These are phyloP conservation scores for Podilymbus podiceps DNA, from an alignment of 2,113 vertebrate species.

Conservation along the genomic window DNA sequence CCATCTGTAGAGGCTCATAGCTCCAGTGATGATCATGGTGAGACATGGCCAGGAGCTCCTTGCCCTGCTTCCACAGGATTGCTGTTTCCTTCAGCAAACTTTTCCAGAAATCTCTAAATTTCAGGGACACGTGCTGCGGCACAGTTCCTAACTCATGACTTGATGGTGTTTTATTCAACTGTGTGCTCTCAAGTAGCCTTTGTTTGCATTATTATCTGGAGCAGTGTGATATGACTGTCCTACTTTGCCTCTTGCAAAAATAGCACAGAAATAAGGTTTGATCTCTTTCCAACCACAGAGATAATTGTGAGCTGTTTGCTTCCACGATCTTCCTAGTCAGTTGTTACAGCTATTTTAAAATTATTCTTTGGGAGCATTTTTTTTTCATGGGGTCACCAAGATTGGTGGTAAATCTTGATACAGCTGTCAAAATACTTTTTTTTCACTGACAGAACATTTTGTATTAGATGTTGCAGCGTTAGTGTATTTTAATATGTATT, in stretches of 20 bases:
- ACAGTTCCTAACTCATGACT: background rate
- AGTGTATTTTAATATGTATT: background rate
- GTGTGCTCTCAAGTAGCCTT: background rate
- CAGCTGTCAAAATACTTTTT: background rate
- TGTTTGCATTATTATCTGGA: background rate
- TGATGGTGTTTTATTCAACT: background rate
- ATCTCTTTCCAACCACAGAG: background rate
- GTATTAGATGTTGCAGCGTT: background rate
- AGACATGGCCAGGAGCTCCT: background rate
- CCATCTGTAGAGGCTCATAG: background rate
- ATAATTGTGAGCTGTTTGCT: slow-evolving; percentile 44
- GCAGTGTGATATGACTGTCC: background rate
- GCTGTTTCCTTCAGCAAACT: background rate
- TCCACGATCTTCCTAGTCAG: background rate
- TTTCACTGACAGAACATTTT: background rate
- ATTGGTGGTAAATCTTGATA: background rate
- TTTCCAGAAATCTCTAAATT: background rate
- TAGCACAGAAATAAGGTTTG: slow-evolving; percentile 31
- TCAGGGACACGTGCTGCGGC: accelerated
- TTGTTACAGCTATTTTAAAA: background rate
- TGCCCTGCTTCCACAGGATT: background rate
- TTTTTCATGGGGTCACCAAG: background rate
- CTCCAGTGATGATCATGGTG: background rate
- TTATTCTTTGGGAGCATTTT: background rate
- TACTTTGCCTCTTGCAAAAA: slow-evolving; percentile 37